Evolutionary conservation across 2,888 invertebrate species (phyloP).

Genomic region (Acanthosoma haemorrhoidale): DNA sequence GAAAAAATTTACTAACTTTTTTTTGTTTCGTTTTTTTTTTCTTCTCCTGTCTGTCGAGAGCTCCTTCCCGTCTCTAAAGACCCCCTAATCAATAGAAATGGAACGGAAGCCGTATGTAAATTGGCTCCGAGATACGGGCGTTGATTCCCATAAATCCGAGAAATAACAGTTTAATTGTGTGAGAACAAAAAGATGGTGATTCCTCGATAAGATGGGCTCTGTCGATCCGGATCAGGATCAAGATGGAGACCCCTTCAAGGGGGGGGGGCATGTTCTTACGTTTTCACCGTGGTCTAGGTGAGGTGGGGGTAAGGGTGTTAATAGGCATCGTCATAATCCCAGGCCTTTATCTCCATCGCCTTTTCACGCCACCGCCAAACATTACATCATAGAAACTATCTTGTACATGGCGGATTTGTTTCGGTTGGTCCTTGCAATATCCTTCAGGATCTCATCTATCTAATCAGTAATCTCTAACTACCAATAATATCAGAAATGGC

Average conservation of each 20-base stretch:
- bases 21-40: not conserved
- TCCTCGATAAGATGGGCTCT: conserved; percentile 9
- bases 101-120: conserved; percentile 25
- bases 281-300: too few relatives aligned
- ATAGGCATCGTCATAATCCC: conserved; percentile 12
- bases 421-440: too few relatives aligned
- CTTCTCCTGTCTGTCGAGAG: not conserved
- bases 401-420: too few relatives aligned
- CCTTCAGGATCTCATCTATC: too few relatives aligned
- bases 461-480: too few relatives aligned
- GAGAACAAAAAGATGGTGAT: conserved; percentile 23
- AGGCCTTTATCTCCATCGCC: not conserved
- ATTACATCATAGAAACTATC: too few relatives aligned
- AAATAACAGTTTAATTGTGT: conserved; percentile 27
- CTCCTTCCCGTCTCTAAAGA: conserved; percentile 2
- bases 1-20: not conserved
- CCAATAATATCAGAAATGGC: too few relatives aligned
- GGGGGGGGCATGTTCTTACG: conserved; percentile 14
- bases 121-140: not conserved
- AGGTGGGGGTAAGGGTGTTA: not conserved
- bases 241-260: not conserved
- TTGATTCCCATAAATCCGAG: conserved; percentile 24
- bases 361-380: not conserved
- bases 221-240: not conserved
- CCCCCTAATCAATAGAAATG: conserved; percentile 23